A percentile compares a stretch with the other conserved stretches of the same genome.
phyloP scores from a whole-genome alignment of 2,888 invertebrate species.

The Patella caerulea region DNA sequence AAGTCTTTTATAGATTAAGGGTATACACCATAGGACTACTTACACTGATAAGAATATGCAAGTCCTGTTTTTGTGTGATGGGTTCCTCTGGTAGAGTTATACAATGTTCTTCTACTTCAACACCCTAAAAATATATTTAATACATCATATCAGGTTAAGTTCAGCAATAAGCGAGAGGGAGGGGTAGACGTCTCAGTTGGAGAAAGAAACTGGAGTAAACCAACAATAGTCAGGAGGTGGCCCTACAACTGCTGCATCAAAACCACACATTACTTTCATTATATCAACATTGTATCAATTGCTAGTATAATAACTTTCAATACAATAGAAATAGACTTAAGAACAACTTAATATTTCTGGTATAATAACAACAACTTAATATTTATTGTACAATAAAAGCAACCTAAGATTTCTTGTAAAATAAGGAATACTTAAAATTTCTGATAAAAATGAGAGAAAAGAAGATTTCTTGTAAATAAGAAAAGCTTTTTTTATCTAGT shows the following conservation, averaged over 20 bases:
- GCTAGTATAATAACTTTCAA: too few species aligned
- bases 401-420: not conserved
- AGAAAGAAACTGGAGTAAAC: too few species aligned
- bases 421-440: too few species aligned
- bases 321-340: too few species aligned
- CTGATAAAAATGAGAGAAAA: too few species aligned
- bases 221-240: not conserved
- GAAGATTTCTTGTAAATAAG: not conserved
- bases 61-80: conserved; percentile 46
- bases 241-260: not conserved
- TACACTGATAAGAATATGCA: conserved; percentile 51
- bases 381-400: too few species aligned
- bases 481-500: not conserved
- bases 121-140: conserved; percentile 39
- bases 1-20: too few species aligned
- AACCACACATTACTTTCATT: too few species aligned
- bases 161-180: not conserved
- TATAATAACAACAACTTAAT: too few species aligned
- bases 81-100: conserved; percentile 51
- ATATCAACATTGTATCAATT: too few species aligned
- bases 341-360: too few species aligned
- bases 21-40: conserved; percentile 14
- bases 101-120: conserved; percentile 50
- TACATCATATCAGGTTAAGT: not conserved
- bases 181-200: not conserved